These are phyloP conservation scores for Clusia tigrina DNA, from an alignment of 2,888 invertebrate species.

Conservation along the genomic window DNA sequence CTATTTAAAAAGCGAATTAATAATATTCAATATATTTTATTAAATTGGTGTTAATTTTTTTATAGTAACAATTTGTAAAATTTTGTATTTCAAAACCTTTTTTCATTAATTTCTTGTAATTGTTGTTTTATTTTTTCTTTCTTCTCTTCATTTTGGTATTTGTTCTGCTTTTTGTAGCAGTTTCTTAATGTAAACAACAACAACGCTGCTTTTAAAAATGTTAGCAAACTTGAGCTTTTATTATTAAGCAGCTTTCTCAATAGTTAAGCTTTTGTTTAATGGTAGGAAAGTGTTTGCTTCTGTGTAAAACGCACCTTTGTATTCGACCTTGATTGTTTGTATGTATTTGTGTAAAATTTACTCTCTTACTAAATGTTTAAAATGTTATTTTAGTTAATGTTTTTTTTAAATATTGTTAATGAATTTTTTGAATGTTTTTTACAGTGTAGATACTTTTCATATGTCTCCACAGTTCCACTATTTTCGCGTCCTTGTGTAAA, in stretches of 20 bases:
- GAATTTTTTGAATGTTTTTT: no score
- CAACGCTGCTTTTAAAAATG: conserved; percentile 32
- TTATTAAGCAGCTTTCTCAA: conserved; percentile 10
- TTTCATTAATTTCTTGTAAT: neutral
- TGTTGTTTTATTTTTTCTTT: neutral
- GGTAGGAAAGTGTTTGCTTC: conserved; percentile 31
- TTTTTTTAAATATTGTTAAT: no score
- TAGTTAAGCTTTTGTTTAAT: conserved; percentile 11
- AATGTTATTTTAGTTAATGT: conserved; percentile 3
- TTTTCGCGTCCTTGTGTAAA: no score
- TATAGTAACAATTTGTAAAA: conserved; percentile 24
- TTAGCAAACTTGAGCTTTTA: conserved; percentile 22
- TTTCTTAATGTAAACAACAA: conserved; percentile 37
- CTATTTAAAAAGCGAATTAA: conserved; percentile 12
- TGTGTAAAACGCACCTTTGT: conserved; percentile 36
- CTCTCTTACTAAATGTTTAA: conserved; percentile 19
- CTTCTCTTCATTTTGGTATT: neutral
- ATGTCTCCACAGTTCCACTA: no score
- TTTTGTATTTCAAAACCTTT: neutral
- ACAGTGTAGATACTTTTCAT: no score
- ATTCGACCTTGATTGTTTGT: conserved; percentile 39
- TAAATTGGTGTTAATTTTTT: conserved; percentile 17
- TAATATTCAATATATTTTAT: conserved; percentile 19
- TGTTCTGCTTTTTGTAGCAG: no score
- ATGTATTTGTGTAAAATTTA: conserved; percentile 17